Percentiles rank a stretch among this genome's conserved stretches.
Conservation (phyloP, 1,140 invertebrate species). For the Panagrolaimus sp. region DNA sequence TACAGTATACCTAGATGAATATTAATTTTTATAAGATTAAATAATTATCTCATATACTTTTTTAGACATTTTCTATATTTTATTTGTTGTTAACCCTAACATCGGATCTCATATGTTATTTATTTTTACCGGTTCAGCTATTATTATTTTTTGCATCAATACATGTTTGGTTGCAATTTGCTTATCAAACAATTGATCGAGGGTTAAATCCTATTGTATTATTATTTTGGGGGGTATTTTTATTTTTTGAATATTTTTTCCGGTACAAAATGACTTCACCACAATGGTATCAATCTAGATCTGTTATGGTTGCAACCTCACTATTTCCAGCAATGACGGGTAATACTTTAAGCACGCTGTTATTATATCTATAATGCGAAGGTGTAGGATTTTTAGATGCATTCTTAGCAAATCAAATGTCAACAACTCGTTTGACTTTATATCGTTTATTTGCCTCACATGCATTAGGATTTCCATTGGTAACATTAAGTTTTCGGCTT, state of each 20-base stretch:
- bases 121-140: conserved; percentile 88
- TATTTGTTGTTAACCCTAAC: conserved; percentile 95
- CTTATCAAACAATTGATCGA: conserved; percentile 70
- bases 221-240: conserved; percentile 44
- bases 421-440: conserved; percentile 82
- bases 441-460: conserved; percentile 96
- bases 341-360: too few species aligned
- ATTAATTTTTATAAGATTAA: too few species aligned
- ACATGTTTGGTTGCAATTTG: conserved; percentile 97
- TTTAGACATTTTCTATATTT: conserved; percentile 93
- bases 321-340: conserved; percentile 40
- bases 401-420: conserved; percentile 66
- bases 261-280: conserved; percentile 86
- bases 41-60: conserved; percentile 11
- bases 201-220: conserved; percentile 43
- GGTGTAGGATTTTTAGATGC: conserved; percentile 60
- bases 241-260: conserved; percentile 49
- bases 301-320: conserved; percentile 65
- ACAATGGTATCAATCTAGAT: conserved; percentile 84
- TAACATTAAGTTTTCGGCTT: conserved; percentile 89
- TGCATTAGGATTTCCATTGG: conserved; percentile 93
- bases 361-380: too few species aligned
- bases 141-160: conserved; percentile 81
- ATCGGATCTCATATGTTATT: conserved; percentile 96
- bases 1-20: too few species aligned